Evolutionary conservation across 2,888 invertebrate genomes (phyloP), one percentile per base, ranked within the genome.

Genomic region (Bellardia pandia): DNA sequence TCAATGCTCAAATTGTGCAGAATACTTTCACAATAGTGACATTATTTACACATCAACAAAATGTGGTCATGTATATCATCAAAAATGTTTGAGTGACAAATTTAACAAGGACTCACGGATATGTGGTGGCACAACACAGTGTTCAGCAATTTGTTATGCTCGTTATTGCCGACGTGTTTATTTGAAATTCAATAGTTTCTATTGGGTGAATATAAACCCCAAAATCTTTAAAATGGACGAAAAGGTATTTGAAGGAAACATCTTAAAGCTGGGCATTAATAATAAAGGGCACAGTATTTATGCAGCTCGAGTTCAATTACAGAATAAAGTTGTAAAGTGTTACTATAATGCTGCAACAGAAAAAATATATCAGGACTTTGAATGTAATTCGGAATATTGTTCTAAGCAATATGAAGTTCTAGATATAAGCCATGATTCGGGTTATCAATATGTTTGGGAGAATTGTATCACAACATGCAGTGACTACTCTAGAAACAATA

Each of bases 61-160:
- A 51, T 69, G 69, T 51, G 69, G 69, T 5, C 69, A 69, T 51
- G n/a, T 53, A 9, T 53, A 37, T 69, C 69, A 37, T 37, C 37
- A 37, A 37, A 37, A 37, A 37, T 37, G 37, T 37, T 37, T 37
- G 37, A 37, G 37, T 37, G 37, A 37, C 37, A 37, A 37, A 69
- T 53, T 69, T 16, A 23, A 53, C 1, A 2, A 69, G n/a, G 37
- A 37, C 1, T 69, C 69, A 0, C 48, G 51, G 8, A 51, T 53
- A 2, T 69, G 69, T 11, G 16, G 37, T 13, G 16, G 51, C 37
- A 14, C 6, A 9, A 4, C 37, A 2, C n/a, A 37, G 0, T 69
- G 69, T 69, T 8, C 11, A 16, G 4, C 9, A 9, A 8, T 16
- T 69, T 69, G 69, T 51, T 69, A 69, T 69, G 16, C 37, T n/a